Base-by-base conservation (phyloP, 1,140 invertebrate species). In the Conus betulinus region DNA sequence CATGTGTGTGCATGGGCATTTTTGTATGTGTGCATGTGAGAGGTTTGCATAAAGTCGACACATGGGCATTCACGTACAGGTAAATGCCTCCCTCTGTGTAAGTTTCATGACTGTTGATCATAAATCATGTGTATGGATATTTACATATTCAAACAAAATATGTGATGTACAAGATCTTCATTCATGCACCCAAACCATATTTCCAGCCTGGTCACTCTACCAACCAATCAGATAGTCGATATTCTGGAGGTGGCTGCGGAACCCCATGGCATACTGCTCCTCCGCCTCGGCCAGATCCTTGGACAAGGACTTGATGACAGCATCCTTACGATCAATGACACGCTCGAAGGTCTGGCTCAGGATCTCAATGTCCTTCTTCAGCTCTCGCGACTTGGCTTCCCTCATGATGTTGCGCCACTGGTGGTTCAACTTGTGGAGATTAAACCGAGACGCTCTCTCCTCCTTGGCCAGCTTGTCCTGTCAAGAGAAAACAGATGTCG, bases 281-380 rank as follows among this genome's bases (percentile, higher is more conserved):
- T 95, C 95, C 23, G 95, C 95, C 89, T 95, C 95, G 57, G 92
- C 90, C 15, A 96, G 89, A 89, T 95, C 95, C 90, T 95, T 94
- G 13, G 93, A 91, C 53, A 95, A 89, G 17, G 94, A 94, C 90
- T 95, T 94, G 81, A 95, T 95, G 11, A 95, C 93, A 84, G 94
- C 95, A 89, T 95, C 95, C 88, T 95, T 95, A 83, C 95, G 91
- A 84, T 96, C 95, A 25, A 96, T 93, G 76, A 95, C 93, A 89
- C 95, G 91, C 90, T 96, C 95, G 93, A 96, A 96, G 88, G 95
- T 95, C 90, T 96, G 95, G 90, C 94, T 95, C 15, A 96, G 91
- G 88, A 96, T 95, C 89, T 95, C 91, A 98, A 95, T 94, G 78
- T 96, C 98, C 96, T 99, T 99, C 96, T 99, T 98, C 71, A 99